Evolutionary conservation across 2,888 invertebrate species (phyloP), one percentile per base, ranked within the genome.

Genomic region (Exephanes ischioxanthus): DNA sequence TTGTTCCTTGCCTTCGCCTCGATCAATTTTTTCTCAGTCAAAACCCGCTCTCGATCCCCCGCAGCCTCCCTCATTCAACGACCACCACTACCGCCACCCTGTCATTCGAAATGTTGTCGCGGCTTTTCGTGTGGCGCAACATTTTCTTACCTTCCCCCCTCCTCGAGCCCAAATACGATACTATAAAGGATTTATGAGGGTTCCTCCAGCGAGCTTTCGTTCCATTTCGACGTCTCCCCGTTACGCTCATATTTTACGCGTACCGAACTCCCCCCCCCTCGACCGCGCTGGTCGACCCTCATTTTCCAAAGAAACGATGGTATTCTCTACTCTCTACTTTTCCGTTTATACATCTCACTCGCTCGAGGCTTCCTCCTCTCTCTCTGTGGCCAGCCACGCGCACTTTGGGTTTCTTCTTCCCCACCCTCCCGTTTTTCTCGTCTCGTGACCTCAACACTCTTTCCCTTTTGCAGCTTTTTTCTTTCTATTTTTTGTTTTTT

Each of bases 181-280:
- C 76, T 80, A 85, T 82, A 83, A 85, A 85, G 79, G 71, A 82
- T 82, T 85, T 82, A 82, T 67, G 82, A 85, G 85, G 73, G 73
- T 72, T 76, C 30, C 79, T 53, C 75, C 37, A 71, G 33, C 68
- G 70, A 85, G 45, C 75, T 75, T 75, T 81, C 51, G 73, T 70
- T 80, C 76, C 67, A 71, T 82, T 79, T 48, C 79, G 78, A 70
- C 76, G 82, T 82, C 85, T 81, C 85, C 53, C 16, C 6, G 55
- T 84, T 76, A 81, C 79, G 82, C 82, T 73, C 73, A 84, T 84
- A 81, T 84, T 84, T 81, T 81, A 81, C 84, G 75, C 73, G 77
- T 66, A 81, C 55, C 78, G 55, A 71, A 79, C 37, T 78, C 55
- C 11, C 14, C 55, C 11, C 14, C 11, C 45, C 14, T 1, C 84